These are phyloP conservation scores for Vicugna pacos DNA, from an alignment of 2,113 vertebrate genomes.

Conservation along the genomic window DNA sequence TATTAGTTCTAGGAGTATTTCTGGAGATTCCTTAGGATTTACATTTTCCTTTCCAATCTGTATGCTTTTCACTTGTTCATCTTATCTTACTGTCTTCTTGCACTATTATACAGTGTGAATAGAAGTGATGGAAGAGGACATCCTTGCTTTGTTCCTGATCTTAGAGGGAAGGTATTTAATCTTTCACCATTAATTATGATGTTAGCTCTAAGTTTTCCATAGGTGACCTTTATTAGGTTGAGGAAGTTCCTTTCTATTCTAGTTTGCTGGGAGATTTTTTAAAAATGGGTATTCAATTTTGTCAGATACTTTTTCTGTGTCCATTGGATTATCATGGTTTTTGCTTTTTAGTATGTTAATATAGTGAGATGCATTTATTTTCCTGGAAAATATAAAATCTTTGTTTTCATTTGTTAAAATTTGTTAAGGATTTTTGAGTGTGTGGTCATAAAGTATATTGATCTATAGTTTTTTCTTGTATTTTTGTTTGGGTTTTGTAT, in stretches of 20 bases:
- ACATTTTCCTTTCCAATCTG: neutral
- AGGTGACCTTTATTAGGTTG: neutral
- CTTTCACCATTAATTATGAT: neutral
- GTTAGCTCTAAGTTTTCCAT: neutral
- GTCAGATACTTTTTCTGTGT: neutral
- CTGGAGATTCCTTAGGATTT: neutral
- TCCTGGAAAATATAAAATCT: conserved; percentile 8
- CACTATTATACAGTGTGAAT: neutral
- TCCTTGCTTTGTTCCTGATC: neutral
- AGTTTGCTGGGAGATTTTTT: neutral
- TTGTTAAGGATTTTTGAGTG: neutral
- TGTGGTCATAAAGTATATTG: neutral
- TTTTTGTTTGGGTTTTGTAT: neutral
- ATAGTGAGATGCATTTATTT: neutral
- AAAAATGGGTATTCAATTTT: neutral
- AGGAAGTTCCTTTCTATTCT: neutral
- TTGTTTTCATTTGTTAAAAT: conserved; percentile 4
- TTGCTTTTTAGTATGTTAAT: neutral
- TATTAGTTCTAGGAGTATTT: conserved; percentile 26
- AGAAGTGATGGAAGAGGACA: neutral
- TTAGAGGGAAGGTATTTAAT: neutral
- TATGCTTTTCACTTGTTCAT: conserved; percentile 2
- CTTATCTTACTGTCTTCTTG: neutral
- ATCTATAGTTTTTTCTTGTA: neutral
- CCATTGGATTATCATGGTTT: neutral